Base-by-base conservation (phyloP, 2,797 vertebrate species). In the Tinamus major region DNA sequence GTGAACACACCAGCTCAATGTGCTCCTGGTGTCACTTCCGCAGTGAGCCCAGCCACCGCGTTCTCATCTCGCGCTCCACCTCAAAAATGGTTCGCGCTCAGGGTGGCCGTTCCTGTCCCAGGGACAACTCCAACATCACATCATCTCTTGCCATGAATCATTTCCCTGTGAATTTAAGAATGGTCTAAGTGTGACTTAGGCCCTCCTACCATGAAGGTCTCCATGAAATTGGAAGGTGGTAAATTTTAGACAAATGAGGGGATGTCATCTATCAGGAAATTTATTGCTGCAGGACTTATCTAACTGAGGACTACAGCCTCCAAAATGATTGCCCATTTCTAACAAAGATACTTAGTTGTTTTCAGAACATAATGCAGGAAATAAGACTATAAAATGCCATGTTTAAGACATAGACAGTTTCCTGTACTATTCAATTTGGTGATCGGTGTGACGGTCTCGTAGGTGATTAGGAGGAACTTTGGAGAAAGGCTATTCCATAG, bases 401-500 rank as follows among this genome's bases (percentile, higher is more conserved):
- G 2, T 48, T 33, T 70, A 70, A 77, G 42, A 10, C 23, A 37
- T 39, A 21, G 56, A 35, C 0, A 0, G 7, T 35, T 37, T 75
- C 41, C 31, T 44, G 64, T 53, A 9, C 51, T 53, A 16, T 51
- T 13, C 49, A 27, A 31, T 55, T 55, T 31, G 17, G 9, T 55
- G 29, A 55, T 55, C 16, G 16, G 16, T 55, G 35, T 37, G 58
- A 61, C 6, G 35, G n/a, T 37, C 37, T 39, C 48, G 42, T 71
- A 59, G 31, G 14, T 20, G n/a, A 44, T 39, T 44, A 76, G 63
- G 64, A 77, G n/a, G 20, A 72, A 56, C 42, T 53, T 65, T 72
- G 39, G 71, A 89, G 58, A 24, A 37, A 90, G 44, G 23, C 6
- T 55, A 78, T 89, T 78, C 39, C 21, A 69, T n/a, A 71, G 53